Evolutionary conservation across 92 coral and sea anemone genomes (phyloP).

Genomic region (Micromussa lordhowensis): DNA sequence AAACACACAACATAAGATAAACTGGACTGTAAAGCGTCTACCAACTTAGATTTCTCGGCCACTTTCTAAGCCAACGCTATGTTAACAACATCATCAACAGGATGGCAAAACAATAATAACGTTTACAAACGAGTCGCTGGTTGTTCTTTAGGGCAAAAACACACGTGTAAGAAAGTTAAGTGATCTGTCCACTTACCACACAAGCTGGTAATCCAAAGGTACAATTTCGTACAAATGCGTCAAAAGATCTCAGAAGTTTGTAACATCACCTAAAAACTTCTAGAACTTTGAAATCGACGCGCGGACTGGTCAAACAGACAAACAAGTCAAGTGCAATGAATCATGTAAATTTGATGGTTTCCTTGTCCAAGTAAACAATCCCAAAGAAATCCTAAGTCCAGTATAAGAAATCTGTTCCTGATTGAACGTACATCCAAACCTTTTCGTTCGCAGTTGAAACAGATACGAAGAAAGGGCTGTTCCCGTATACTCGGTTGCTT

Average conservation of each 20-base stretch:
- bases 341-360: constrained; percentile 30
- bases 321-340: constrained; percentile 19
- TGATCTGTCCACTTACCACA: constrained; percentile 19
- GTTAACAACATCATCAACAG: constrained; percentile 1
- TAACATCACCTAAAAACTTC: background rate
- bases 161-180: background rate
- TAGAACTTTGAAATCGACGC: background rate
- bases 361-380: background rate
- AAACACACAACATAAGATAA: background rate
- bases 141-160: background rate
- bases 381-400: background rate
- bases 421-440: background rate
- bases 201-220: background rate
- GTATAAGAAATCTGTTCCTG: background rate
- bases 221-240: background rate
- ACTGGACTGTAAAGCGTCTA: background rate
- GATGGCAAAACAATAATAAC: background rate
- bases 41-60: background rate
- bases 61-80: constrained; percentile 4
- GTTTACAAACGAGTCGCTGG: background rate
- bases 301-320: constrained; percentile 22
- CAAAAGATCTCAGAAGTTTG: background rate
- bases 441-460: background rate
- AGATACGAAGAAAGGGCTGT: background rate
- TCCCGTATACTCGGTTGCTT: background rate